These are phyloP conservation scores for Vombatus ursinus DNA, from an alignment of 2,113 vertebrate genomes.

Conservation along the genomic window DNA sequence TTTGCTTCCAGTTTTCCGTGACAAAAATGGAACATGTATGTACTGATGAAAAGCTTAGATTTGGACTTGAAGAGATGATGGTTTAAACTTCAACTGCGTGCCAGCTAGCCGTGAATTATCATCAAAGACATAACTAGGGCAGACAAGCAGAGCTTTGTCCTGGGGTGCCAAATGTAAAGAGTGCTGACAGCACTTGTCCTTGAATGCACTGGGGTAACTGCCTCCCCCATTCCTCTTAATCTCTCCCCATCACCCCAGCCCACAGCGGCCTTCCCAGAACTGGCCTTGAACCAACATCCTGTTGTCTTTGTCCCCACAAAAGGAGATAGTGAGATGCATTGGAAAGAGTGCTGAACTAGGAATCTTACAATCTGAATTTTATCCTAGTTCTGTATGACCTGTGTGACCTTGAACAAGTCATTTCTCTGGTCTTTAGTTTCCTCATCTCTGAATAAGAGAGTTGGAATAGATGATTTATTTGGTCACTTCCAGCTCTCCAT, in stretches of 20 bases:
- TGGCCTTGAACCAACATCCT: neutral
- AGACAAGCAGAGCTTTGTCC: neutral
- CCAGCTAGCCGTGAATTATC: neutral
- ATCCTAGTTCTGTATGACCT: neutral
- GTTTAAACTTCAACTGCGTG: neutral
- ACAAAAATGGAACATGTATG: neutral
- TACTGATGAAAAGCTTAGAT: neutral
- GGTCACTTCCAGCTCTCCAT: neutral
- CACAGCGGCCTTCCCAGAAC: neutral
- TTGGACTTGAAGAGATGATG: neutral
- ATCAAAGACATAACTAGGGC: neutral
- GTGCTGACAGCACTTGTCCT: neutral
- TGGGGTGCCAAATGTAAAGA: neutral
- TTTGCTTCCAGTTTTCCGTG: conserved; percentile 1
- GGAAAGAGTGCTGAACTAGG: neutral
- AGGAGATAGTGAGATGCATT: neutral
- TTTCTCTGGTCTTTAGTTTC: neutral
- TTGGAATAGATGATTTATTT: neutral
- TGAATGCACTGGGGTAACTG: neutral
- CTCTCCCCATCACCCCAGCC: neutral
- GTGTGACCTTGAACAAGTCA: neutral
- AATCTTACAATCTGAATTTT: neutral
- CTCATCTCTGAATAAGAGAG: neutral
- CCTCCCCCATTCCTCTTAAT: neutral
- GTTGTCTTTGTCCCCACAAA: neutral